Conservation (phyloP, 2,888 invertebrate genomes). For the Rotaria socialis region DNA sequence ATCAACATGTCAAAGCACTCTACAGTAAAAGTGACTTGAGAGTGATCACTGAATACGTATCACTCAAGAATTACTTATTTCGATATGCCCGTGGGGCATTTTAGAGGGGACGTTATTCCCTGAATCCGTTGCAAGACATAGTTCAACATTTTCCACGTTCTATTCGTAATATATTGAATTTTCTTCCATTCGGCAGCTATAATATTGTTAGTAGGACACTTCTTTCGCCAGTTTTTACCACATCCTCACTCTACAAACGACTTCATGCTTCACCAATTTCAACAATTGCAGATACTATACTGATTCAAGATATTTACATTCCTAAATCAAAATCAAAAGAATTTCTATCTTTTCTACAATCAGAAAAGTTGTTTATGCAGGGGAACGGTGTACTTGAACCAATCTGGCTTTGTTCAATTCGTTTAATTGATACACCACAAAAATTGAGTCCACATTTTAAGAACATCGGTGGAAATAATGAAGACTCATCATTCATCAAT, state of each 20-base stretch:
- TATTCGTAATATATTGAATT: background rate
- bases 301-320: constrained; percentile 1
- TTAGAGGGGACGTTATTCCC: background rate
- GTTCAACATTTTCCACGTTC: background rate
- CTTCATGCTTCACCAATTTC: background rate
- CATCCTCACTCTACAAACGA: background rate
- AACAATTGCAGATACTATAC: background rate
- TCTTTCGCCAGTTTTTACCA: background rate
- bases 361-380: background rate
- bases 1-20: background rate
- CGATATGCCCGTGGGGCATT: background rate
- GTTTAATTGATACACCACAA: background rate
- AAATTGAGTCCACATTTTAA: background rate
- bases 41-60: background rate
- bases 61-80: constrained; percentile 1
- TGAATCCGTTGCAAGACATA: background rate
- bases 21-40: background rate
- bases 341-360: background rate
- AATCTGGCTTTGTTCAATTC: background rate
- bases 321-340: background rate
- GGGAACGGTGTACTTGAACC: background rate
- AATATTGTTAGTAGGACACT: background rate
- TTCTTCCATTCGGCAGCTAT: background rate
- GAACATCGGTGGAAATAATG: background rate
- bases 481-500: background rate